A percentile compares a stretch with the other conserved stretches of the same genome.
These are phyloP conservation scores for Meda fulgida DNA, from an alignment of 2,797 vertebrate genomes.

Conservation along the genomic window DNA sequence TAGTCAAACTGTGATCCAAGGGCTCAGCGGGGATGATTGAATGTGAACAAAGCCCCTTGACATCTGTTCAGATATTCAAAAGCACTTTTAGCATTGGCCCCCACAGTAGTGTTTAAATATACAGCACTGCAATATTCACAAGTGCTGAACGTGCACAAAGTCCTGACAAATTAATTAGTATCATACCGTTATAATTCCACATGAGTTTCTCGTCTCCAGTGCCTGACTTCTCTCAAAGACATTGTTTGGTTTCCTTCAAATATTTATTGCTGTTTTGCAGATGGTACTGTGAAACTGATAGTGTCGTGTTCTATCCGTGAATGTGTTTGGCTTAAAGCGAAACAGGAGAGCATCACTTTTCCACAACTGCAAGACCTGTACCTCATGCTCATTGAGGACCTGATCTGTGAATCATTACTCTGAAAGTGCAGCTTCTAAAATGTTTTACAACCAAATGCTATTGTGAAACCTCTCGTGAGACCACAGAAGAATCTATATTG, in stretches of 20 bases:
- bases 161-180: conserved; percentile 48
- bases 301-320: conserved; percentile 37
- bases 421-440: neutral
- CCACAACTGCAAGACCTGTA: conserved; percentile 53
- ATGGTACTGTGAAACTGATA: neutral
- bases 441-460: neutral
- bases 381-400: neutral
- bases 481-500: neutral
- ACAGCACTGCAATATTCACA: neutral
- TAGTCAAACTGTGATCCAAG: neutral
- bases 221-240: conserved; percentile 31
- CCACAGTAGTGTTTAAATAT: conserved; percentile 40
- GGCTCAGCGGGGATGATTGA: neutral
- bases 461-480: neutral
- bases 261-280: neutral
- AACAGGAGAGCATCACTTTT: conserved; percentile 38
- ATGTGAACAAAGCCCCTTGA: conserved; percentile 29
- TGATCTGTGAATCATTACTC: neutral
- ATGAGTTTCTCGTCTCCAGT: conserved; percentile 11
- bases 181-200: conserved; percentile 30
- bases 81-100: conserved; percentile 54
- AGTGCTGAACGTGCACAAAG: conserved; percentile 33
- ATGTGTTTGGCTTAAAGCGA: conserved; percentile 21
- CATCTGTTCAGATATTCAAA: conserved; percentile 54
- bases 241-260: conserved; percentile 28